Conservation (phyloP, 1,140 invertebrate genomes). For the Rhyacophila brunnea region DNA sequence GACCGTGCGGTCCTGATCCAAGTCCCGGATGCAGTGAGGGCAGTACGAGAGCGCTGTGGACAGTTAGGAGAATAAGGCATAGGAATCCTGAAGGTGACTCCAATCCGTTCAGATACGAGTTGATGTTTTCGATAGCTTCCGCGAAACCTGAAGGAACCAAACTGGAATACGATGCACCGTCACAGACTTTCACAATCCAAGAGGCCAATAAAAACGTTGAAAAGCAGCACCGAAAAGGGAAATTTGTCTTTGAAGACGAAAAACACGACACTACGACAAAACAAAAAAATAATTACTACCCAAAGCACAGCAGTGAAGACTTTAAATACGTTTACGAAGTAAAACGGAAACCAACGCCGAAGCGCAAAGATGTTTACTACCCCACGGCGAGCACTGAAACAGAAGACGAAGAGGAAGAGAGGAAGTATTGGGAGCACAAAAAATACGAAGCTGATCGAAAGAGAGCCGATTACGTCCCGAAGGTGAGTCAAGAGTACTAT, state of each 20-base stretch:
- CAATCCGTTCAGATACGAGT: slow-evolving; percentile 57
- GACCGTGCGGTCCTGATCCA: slow-evolving; percentile 43
- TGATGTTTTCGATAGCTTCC: slow-evolving; percentile 63
- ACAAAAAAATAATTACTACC: not conserved
- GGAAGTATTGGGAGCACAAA: not conserved
- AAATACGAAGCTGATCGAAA: not conserved
- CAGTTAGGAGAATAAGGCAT: slow-evolving; percentile 62
- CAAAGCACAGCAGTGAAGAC: not conserved
- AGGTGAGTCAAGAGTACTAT: not conserved
- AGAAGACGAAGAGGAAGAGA: not conserved
- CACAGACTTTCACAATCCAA: slow-evolving; percentile 50
- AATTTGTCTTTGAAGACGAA: slow-evolving; percentile 8
- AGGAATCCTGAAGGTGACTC: slow-evolving; percentile 51
- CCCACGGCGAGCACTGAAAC: not conserved
- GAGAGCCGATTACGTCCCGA: not conserved
- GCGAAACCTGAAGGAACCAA: slow-evolving; percentile 43
- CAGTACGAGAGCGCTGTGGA: slow-evolving; percentile 59
- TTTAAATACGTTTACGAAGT: too few species aligned
- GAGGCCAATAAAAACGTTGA: slow-evolving; percentile 29
- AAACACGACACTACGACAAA: not conserved
- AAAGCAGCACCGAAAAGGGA: slow-evolving; percentile 8
- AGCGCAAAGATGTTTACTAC: not conserved
- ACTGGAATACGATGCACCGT: slow-evolving; percentile 45
- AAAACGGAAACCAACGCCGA: not conserved
- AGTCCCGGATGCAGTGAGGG: slow-evolving; percentile 43